phyloP scores from a whole-genome alignment of 2,113 vertebrate genomes.

The Saguinus midas region DNA sequence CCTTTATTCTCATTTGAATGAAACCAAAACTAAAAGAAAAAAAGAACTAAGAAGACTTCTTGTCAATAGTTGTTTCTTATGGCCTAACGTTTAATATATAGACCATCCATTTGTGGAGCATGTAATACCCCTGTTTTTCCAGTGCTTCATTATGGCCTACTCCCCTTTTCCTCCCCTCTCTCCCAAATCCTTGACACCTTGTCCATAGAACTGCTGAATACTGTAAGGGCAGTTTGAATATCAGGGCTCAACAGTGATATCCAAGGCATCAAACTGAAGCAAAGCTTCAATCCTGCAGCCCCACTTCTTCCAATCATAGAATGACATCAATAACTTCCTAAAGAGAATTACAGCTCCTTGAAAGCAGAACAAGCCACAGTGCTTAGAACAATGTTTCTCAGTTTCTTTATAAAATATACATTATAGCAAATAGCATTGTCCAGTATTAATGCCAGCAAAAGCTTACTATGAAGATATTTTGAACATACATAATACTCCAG shows the following conservation, averaged over 20 bases:
- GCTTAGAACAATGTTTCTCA: not conserved
- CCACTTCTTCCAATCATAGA: not conserved
- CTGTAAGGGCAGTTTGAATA: not conserved
- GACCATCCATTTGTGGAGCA: not conserved
- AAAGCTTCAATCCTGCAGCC: not conserved
- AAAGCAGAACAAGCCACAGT: not conserved
- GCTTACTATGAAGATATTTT: not conserved
- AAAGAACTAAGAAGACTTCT: not conserved
- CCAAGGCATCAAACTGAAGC: not conserved
- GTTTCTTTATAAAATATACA: slow-evolving; percentile 13
- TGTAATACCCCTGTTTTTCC: not conserved
- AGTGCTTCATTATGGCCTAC: not conserved
- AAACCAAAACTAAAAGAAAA: not conserved
- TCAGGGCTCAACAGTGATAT: not conserved
- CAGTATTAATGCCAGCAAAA: not conserved
- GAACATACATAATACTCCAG: not conserved
- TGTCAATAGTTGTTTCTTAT: not conserved
- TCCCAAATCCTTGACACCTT: not conserved
- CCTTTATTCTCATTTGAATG: not conserved
- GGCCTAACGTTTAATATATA: not conserved
- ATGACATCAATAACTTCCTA: not conserved
- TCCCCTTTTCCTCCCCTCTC: not conserved
- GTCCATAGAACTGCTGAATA: not conserved
- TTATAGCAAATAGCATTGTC: not conserved
- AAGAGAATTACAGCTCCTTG: not conserved